A percentile compares a stretch with the other conserved stretches of the same genome.
These are phyloP conservation scores for Cryptoleucopteryx plumbea DNA, from an alignment of 2,113 vertebrate genomes.

Conservation along the genomic window DNA sequence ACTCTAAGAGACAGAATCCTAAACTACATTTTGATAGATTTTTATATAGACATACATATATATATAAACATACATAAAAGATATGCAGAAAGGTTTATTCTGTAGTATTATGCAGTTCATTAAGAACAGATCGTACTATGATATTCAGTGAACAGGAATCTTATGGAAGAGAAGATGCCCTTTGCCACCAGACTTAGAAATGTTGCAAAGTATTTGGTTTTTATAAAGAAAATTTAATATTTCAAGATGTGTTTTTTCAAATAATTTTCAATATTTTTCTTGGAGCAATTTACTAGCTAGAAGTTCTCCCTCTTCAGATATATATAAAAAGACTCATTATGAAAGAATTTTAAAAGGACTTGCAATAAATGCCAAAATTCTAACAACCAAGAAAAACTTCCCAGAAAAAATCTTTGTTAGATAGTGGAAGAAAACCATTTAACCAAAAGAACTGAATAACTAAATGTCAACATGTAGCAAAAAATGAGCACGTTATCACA, in stretches of 20 bases:
- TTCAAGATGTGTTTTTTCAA: background rate
- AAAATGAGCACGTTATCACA: background rate
- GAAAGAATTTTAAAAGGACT: background rate
- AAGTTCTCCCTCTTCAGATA: background rate
- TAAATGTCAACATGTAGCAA: background rate
- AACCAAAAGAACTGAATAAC: background rate
- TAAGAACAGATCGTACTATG: background rate
- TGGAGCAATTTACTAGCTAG: background rate
- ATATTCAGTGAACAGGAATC: too few relatives aligned
- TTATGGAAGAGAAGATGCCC: background rate
- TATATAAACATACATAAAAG: background rate
- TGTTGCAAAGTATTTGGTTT: background rate
- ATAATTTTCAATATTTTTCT: background rate
- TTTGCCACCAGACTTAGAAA: background rate
- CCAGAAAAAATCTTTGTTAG: background rate
- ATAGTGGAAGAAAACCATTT: background rate
- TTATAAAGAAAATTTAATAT: background rate
- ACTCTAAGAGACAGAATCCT: background rate
- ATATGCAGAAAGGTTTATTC: background rate
- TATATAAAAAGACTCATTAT: background rate
- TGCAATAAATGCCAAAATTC: background rate
- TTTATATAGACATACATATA: background rate
- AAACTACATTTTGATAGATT: background rate
- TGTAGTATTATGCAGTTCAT: background rate
- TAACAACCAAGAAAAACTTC: background rate